Conservation (phyloP, 2,113 vertebrate species). For the Synchiropus splendidus region DNA sequence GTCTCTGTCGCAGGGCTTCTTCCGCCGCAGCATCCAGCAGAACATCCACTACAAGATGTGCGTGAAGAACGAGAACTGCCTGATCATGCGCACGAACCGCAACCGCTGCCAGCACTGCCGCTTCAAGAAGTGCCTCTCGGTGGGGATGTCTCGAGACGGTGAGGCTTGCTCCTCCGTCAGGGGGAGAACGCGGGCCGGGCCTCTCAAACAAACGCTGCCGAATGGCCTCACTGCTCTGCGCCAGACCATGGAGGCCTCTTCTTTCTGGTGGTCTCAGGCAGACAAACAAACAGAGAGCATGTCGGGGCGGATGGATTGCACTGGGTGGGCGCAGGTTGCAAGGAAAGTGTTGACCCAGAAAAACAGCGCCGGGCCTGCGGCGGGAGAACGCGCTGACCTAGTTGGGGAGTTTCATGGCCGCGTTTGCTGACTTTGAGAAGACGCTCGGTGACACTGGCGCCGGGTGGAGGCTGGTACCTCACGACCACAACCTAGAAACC, state of each 20-base stretch:
- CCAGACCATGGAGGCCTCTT: too few species aligned
- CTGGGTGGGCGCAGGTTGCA: too few species aligned
- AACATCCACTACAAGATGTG: conserved; percentile 79
- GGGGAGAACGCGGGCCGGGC: too few species aligned
- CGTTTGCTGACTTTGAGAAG: conserved; percentile 42
- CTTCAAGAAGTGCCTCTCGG: conserved; percentile 75
- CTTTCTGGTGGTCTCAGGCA: too few species aligned
- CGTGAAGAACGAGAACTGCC: conserved; percentile 73
- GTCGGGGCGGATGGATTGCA: too few species aligned
- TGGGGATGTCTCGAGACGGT: conserved; percentile 78
- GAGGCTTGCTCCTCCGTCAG: too few species aligned
- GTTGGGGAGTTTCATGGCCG: conserved; percentile 57
- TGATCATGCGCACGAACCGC: conserved; percentile 75
- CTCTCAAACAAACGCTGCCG: too few species aligned
- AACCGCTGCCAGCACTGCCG: conserved; percentile 77
- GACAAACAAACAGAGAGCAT: too few species aligned
- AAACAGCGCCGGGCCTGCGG: conserved; percentile 45
- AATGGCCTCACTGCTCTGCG: too few species aligned
- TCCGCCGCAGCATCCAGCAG: conserved; percentile 75
- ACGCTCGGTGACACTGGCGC: too few species aligned
- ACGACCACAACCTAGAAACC: conserved; percentile 73
- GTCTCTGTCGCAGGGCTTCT: conserved; percentile 63
- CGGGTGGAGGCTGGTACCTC: too few species aligned
- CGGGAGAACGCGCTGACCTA: conserved; percentile 63
- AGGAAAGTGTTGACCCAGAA: conserved; percentile 55